Evolutionary conservation across 2,797 vertebrate genomes (phyloP).

Genomic region (Hypotaenidia okinawae): DNA sequence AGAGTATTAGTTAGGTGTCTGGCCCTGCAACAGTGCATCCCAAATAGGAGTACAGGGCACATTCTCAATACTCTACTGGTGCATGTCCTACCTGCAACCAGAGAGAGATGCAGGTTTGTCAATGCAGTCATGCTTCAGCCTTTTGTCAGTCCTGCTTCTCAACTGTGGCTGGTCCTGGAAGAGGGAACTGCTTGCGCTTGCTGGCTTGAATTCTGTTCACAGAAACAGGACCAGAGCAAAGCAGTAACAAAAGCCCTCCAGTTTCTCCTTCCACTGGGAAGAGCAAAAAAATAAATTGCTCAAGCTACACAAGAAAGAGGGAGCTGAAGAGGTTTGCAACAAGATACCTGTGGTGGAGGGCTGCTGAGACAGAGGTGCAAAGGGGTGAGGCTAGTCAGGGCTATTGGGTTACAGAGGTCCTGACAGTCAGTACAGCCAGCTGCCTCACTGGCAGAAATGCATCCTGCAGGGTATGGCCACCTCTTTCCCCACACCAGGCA

Average conservation of each 20-base stretch:
- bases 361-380: background rate
- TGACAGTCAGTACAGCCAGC: background rate
- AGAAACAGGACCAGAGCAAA: background rate
- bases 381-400: background rate
- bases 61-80: background rate
- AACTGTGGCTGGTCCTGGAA: background rate
- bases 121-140: background rate
- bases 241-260: background rate
- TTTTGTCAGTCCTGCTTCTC: background rate
- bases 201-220: background rate
- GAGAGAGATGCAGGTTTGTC: background rate
- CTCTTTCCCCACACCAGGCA: background rate
- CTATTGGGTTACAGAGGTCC: background rate
- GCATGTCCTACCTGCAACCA: background rate
- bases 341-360: background rate
- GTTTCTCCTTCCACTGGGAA: background rate
- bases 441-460: background rate
- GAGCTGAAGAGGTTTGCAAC: background rate
- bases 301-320: background rate
- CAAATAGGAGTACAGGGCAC: background rate
- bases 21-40: background rate
- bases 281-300: background rate
- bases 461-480: background rate
- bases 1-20: background rate
- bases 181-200: background rate